Evolutionary conservation across 2,888 invertebrate genomes (phyloP).

Genomic region (Lepidocyrtoides sp.): DNA sequence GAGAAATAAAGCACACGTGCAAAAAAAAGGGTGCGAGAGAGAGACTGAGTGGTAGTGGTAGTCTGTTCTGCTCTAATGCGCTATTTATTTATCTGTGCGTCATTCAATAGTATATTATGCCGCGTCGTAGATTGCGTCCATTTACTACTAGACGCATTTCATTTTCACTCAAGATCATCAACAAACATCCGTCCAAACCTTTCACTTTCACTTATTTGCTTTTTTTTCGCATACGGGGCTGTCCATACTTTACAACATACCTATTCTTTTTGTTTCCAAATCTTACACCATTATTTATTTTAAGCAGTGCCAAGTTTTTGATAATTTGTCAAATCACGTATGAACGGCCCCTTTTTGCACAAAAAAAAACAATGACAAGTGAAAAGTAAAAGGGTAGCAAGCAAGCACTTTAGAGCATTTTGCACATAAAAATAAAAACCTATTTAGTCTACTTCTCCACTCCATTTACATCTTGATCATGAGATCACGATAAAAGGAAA

Average conservation of each 20-base stretch:
- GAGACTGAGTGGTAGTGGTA: too few species aligned
- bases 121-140: background rate
- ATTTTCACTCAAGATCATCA: conserved; percentile 21
- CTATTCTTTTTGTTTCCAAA: too few species aligned
- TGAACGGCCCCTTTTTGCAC: too few species aligned
- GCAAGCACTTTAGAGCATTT: background rate
- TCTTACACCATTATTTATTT: too few species aligned
- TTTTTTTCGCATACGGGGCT: background rate
- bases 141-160: background rate
- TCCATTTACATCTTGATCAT: background rate
- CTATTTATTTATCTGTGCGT: background rate
- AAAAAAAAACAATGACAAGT: too few species aligned
- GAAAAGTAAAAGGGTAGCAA: too few species aligned
- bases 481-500: conserved; percentile 50
- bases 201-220: background rate
- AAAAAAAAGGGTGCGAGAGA: background rate
- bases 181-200: conserved; percentile 6
- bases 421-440: background rate
- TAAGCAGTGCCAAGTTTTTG: too few species aligned
- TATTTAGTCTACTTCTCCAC: background rate
- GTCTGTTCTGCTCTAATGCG: background rate
- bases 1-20: conserved; percentile 25
- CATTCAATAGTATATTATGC: too few species aligned
- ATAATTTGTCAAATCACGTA: too few species aligned
- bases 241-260: background rate